Percentiles rank a stretch among this genome's conserved stretches.
Conservation (phyloP, 2,113 vertebrate species). For the Entelurus aequoreus region DNA sequence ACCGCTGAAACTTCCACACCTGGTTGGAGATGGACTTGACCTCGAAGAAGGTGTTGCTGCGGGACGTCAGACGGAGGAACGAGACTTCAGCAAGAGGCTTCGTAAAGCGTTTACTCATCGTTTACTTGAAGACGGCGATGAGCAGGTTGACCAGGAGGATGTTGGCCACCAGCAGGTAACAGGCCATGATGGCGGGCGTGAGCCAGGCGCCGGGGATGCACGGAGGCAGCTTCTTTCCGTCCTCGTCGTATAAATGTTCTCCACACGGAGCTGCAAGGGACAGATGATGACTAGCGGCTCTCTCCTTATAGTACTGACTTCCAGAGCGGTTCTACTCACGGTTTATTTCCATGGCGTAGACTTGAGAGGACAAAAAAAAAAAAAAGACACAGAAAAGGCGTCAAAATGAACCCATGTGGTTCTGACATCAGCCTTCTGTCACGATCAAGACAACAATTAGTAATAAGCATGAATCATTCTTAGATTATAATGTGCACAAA, state of each 20-base stretch:
- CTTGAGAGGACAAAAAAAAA: conserved; percentile 64
- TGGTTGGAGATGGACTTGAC: conserved; percentile 99
- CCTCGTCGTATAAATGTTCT: conserved; percentile 93
- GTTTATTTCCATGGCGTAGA: conserved; percentile 99
- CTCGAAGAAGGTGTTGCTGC: conserved; percentile 97
- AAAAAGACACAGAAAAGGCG: conserved; percentile 53
- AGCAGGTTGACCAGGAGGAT: conserved; percentile 96
- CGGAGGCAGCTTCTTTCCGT: conserved; percentile 91
- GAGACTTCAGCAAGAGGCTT: neutral
- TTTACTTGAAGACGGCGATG: conserved; percentile 97
- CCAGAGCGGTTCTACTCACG: conserved; percentile 78
- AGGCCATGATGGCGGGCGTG: conserved; percentile 96
- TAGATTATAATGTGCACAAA: neutral
- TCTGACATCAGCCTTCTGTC: conserved; percentile 40
- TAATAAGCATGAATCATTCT: too few species aligned
- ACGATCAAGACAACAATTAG: conserved; percentile 40
- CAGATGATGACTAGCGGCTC: neutral
- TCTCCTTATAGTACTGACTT: conserved; percentile 3
- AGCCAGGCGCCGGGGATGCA: conserved; percentile 98
- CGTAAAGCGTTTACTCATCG: neutral
- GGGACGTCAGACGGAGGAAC: conserved; percentile 12
- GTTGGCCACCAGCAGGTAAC: conserved; percentile 95
- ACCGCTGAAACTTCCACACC: conserved; percentile 98
- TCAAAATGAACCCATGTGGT: conserved; percentile 21
- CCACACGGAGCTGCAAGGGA: conserved; percentile 86